A percentile compares a stretch with the other conserved stretches of the same genome.
Evolutionary conservation across 2,797 vertebrate genomes (phyloP).

Genomic region (Sparus aurata): DNA sequence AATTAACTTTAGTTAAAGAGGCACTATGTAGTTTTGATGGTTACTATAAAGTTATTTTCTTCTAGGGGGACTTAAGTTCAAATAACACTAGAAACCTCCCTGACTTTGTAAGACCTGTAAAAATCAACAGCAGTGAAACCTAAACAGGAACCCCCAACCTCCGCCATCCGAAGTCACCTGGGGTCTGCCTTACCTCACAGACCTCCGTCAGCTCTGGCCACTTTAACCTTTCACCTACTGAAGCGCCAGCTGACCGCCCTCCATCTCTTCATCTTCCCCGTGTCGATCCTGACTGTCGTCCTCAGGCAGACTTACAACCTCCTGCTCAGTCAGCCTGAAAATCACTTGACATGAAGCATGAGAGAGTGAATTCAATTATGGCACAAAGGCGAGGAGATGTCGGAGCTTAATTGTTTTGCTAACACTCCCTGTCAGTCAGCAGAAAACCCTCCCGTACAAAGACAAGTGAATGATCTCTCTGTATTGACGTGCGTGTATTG

Average conservation of each 20-base stretch:
- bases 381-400: constrained; percentile 34
- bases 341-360: constrained; percentile 46
- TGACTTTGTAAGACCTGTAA: background rate
- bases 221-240: constrained; percentile 52
- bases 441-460: constrained; percentile 19
- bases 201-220: constrained; percentile 19
- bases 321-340: constrained; percentile 61
- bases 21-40: too few relatives aligned
- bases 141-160: background rate
- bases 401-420: constrained; percentile 43
- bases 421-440: constrained; percentile 30
- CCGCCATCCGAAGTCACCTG: constrained; percentile 25
- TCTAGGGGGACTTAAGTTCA: background rate
- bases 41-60: too few relatives aligned
- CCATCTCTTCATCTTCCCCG: constrained; percentile 39
- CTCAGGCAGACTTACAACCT: constrained; percentile 60
- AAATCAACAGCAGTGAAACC: background rate
- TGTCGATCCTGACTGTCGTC: constrained; percentile 54
- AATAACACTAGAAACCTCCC: background rate
- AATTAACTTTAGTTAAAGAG: too few relatives aligned
- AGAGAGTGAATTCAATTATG: constrained; percentile 51
- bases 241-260: constrained; percentile 25
- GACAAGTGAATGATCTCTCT: constrained; percentile 15
- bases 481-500: constrained; percentile 22
- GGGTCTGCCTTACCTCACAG: constrained; percentile 45